phyloP scores from a whole-genome alignment of 2,113 vertebrate genomes.

The Brachionichthys hirsutus region DNA sequence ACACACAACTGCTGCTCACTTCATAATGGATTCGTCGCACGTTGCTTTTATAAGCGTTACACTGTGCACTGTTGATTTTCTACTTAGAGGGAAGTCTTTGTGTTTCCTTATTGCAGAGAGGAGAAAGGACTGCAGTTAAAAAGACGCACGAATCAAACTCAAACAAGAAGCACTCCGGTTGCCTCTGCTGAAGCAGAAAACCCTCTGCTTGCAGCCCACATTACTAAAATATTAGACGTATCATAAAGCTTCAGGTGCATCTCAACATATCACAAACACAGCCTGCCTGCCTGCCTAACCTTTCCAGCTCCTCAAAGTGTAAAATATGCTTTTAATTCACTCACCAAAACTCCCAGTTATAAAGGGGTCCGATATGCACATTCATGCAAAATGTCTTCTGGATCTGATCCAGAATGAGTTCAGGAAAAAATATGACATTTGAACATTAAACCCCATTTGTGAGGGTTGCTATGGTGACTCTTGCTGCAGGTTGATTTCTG shows the following conservation, averaged over 20 bases:
- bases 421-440: too few species aligned
- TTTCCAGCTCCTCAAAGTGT: too few species aligned
- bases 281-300: too few species aligned
- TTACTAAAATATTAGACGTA: conserved; percentile 1
- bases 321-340: too few species aligned
- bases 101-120: conserved; percentile 6
- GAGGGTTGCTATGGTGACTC: too few species aligned
- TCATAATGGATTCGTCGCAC: conserved; percentile 2
- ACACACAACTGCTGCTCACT: not conserved
- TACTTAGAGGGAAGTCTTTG: not conserved
- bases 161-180: not conserved
- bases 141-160: not conserved
- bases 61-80: not conserved
- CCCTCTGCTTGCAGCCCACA: not conserved
- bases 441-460: too few species aligned
- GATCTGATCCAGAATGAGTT: too few species aligned
- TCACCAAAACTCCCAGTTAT: too few species aligned
- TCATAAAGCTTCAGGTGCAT: not conserved
- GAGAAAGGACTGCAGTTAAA: not conserved
- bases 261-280: too few species aligned
- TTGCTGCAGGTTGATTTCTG: too few species aligned
- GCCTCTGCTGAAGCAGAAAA: not conserved
- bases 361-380: too few species aligned
- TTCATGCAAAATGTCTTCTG: too few species aligned
- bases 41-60: not conserved